A percentile compares a stretch with the other conserved stretches of the same genome.
Evolutionary conservation across 2,888 invertebrate species (phyloP).

Genomic region (Nomada fabriciana): DNA sequence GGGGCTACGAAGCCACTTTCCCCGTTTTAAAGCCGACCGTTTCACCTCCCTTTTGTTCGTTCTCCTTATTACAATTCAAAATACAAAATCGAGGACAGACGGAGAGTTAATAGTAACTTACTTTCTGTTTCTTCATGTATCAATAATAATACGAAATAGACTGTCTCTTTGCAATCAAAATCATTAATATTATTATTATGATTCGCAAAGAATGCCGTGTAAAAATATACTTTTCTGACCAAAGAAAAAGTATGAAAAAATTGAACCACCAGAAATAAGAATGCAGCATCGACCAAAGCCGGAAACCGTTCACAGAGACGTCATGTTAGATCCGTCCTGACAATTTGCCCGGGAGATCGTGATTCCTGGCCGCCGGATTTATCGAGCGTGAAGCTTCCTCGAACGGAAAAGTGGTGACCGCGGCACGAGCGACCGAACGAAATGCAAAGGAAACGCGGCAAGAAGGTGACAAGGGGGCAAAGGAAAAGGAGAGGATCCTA

Average conservation of each 20-base stretch:
- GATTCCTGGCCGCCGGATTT: conserved; percentile 64
- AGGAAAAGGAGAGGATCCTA: conserved; percentile 3
- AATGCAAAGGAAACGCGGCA: conserved; percentile 30
- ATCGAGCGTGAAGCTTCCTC: conserved; percentile 61
- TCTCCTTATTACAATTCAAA: background rate
- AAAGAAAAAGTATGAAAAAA: no score
- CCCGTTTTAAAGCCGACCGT: background rate
- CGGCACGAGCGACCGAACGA: conserved; percentile 11
- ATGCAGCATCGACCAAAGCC: conserved; percentile 14
- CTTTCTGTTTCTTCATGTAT: no score
- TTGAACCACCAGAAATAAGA: no score
- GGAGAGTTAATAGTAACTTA: no score
- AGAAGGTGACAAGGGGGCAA: background rate
- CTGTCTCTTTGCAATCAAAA: no score
- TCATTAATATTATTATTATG: no score
- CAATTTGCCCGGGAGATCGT: conserved; percentile 55
- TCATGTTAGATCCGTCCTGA: conserved; percentile 45
- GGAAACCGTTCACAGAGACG: conserved; percentile 41
- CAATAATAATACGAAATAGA: no score
- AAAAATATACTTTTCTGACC: no score
- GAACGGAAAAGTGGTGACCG: conserved; percentile 50
- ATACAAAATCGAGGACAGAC: background rate
- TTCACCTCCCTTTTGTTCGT: no score
- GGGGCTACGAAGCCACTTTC: background rate
- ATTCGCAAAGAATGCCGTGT: no score